Percentiles rank a stretch among this genome's conserved stretches.
These are phyloP conservation scores for Luperina testacea DNA, from an alignment of 2,888 invertebrate genomes.

Conservation along the genomic window DNA sequence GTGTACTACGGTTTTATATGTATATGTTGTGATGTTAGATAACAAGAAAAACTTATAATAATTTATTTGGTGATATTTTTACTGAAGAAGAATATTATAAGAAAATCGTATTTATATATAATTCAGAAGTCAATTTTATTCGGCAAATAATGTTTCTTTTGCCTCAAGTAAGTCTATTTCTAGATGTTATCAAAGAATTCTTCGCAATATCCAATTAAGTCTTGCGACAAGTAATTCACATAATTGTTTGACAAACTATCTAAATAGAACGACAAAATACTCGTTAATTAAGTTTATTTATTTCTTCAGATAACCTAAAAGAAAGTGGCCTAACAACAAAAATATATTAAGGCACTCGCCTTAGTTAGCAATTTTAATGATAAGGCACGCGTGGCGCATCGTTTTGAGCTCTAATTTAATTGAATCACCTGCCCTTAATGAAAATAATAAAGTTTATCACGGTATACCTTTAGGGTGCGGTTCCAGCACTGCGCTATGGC, in stretches of 20 bases:
- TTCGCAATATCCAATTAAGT: conserved; percentile 6
- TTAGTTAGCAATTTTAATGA: conserved; percentile 71
- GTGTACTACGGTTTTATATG: conserved; percentile 58
- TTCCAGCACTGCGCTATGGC: neutral
- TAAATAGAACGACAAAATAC: conserved; percentile 30
- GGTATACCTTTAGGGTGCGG: conserved; percentile 57
- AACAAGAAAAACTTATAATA: conserved; percentile 4
- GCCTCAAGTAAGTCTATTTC: neutral
- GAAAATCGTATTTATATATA: neutral
- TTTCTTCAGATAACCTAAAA: conserved; percentile 16
- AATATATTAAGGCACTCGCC: conserved; percentile 42
- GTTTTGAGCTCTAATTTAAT: conserved; percentile 72
- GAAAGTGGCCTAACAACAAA: conserved; percentile 22
- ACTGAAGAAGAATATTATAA: too few species aligned
- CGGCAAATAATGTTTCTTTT: neutral
- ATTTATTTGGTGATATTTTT: neutral
- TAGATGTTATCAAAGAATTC: neutral
- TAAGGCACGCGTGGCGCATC: conserved; percentile 76
- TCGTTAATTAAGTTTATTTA: conserved; percentile 34
- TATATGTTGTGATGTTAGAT: conserved; percentile 29
- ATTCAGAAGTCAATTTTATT: neutral
- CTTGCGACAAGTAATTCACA: neutral
- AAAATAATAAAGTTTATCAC: conserved; percentile 77
- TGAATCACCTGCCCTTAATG: conserved; percentile 75
- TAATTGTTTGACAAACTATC: neutral